A percentile compares a stretch with the other conserved stretches of the same genome.
Evolutionary conservation across 2,113 vertebrate species (phyloP).

Genomic region (Tetraodon nigroviridis): DNA sequence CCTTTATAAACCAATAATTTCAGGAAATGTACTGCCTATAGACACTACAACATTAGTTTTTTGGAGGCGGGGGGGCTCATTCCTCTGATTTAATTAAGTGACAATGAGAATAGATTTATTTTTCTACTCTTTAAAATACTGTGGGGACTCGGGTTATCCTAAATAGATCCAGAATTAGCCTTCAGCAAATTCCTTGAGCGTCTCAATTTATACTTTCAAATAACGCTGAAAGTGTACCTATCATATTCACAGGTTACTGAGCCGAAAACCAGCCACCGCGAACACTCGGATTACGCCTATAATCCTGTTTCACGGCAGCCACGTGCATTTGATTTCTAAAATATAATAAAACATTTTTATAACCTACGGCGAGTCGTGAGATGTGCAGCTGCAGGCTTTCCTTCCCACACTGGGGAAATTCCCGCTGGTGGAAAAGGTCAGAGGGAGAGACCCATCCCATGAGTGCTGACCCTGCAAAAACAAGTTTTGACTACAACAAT

Average conservation of each 20-base stretch:
- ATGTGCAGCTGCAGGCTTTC: conserved; percentile 4
- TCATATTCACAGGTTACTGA: neutral
- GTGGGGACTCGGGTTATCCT: no score
- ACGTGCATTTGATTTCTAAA: conserved; percentile 1
- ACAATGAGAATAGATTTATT: conserved; percentile 4
- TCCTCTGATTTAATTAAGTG: conserved; percentile 28
- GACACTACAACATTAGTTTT: conserved; percentile 30
- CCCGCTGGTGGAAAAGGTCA: conserved; percentile 12
- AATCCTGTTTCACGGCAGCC: neutral
- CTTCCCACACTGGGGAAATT: conserved; percentile 19
- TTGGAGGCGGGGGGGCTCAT: neutral
- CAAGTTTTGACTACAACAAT: conserved; percentile 9
- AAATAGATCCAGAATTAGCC: no score
- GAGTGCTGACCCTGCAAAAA: conserved; percentile 29
- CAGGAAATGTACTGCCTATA: conserved; percentile 27
- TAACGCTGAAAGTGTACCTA: neutral
- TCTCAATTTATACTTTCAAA: conserved; percentile 3
- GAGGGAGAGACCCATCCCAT: neutral
- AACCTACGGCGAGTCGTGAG: conserved; percentile 1
- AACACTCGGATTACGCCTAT: neutral
- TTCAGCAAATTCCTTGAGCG: neutral
- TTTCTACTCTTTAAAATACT: no score
- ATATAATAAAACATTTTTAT: neutral
- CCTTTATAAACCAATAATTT: conserved; percentile 32
- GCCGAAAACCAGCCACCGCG: neutral